A percentile compares a stretch with the other conserved stretches of the same genome.
phyloP scores from a whole-genome alignment of 2,113 vertebrate genomes.

The Noturus placidus region DNA sequence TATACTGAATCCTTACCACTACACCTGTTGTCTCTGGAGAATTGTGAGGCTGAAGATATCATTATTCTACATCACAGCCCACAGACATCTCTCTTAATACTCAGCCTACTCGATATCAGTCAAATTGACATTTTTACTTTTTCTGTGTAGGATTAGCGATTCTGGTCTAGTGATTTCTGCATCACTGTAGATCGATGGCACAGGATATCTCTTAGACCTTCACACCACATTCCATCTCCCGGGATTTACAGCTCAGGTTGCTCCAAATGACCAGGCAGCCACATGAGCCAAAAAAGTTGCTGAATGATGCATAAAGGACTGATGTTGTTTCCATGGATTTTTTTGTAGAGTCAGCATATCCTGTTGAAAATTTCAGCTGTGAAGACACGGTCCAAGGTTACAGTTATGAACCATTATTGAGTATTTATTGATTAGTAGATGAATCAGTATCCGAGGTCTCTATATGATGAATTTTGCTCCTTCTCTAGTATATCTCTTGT shows the following conservation, averaged over 20 bases:
- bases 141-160: constrained; percentile 21
- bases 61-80: neutral
- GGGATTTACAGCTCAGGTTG: neutral
- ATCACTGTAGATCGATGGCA: constrained; percentile 2
- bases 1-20: neutral
- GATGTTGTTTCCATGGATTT: constrained; percentile 1
- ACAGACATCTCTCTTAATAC: neutral
- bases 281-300: constrained; percentile 5
- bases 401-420: neutral
- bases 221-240: constrained; percentile 1
- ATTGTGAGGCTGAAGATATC: neutral
- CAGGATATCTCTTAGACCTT: neutral
- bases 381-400: neutral
- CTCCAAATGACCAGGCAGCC: neutral
- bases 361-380: neutral
- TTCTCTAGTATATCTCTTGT: neutral
- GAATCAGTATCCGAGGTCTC: neutral
- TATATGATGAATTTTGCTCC: neutral
- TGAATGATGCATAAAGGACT: constrained; percentile 7
- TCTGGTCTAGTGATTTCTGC: constrained; percentile 7
- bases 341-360: constrained; percentile 12
- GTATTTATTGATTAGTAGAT: neutral
- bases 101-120: neutral
- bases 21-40: neutral
- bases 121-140: constrained; percentile 9